Percentiles rank a stretch among this genome's conserved stretches.
phyloP scores from a whole-genome alignment of 2,113 vertebrate species.

The Hippotragus niger region DNA sequence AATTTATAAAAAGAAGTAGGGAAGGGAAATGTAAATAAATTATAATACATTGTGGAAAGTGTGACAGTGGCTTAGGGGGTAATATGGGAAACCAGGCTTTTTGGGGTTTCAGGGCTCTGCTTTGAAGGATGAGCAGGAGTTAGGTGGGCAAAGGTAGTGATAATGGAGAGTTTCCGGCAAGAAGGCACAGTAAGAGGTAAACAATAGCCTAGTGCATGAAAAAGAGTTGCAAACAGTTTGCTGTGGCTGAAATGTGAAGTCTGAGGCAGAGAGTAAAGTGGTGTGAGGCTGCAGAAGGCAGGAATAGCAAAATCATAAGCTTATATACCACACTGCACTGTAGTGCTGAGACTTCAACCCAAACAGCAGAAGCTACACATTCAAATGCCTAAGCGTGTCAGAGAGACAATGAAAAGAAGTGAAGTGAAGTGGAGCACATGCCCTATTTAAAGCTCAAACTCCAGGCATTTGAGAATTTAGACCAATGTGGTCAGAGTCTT shows the following conservation, averaged over 20 bases:
- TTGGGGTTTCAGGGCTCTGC: neutral
- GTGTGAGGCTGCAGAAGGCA: neutral
- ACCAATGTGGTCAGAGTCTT: neutral
- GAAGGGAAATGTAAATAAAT: neutral
- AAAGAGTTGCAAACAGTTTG: neutral
- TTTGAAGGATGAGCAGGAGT: neutral
- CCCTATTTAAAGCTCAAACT: neutral
- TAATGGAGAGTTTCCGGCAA: neutral
- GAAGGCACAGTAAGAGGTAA: neutral
- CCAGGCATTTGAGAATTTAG: neutral
- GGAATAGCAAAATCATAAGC: neutral
- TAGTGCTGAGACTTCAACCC: neutral
- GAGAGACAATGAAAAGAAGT: neutral
- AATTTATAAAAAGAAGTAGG: neutral
- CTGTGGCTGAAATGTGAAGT: neutral
- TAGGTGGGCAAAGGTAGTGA: neutral
- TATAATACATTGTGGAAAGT: neutral
- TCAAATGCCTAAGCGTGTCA: neutral
- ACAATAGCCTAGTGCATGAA: neutral
- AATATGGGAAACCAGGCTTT: neutral
- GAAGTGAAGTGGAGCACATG: neutral
- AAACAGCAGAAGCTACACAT: neutral
- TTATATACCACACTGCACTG: neutral
- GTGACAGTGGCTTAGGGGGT: neutral
- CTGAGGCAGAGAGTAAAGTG: neutral